Conservation (phyloP, 2,797 vertebrate species). For the Liasis olivaceus region DNA sequence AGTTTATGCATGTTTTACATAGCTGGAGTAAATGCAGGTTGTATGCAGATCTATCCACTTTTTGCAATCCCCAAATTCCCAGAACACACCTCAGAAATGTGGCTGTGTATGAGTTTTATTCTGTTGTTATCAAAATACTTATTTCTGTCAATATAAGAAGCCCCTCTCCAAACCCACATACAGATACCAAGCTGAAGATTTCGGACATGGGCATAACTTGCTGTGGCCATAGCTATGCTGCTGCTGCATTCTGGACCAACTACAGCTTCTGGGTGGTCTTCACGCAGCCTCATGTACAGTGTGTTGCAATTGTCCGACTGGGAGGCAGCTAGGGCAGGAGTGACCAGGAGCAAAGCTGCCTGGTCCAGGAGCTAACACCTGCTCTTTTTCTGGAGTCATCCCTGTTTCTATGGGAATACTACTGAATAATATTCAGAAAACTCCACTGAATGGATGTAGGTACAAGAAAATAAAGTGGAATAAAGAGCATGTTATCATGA, state of each 20-base stretch:
- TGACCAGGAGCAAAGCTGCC: neutral
- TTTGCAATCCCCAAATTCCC: neutral
- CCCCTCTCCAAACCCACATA: neutral
- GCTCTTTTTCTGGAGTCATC: neutral
- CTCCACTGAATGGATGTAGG: neutral
- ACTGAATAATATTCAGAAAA: neutral
- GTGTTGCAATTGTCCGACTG: neutral
- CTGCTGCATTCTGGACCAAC: neutral
- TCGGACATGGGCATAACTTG: neutral
- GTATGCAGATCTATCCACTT: neutral
- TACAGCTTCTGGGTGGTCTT: neutral
- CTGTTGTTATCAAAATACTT: neutral
- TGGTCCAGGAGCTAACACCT: neutral
- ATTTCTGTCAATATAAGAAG: neutral
- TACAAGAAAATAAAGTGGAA: neutral
- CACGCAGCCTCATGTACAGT: neutral
- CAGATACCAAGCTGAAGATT: neutral
- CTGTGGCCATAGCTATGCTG: neutral
- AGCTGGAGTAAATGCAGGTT: neutral
- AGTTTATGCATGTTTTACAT: neutral
- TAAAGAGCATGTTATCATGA: neutral
- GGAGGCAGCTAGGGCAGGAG: neutral
- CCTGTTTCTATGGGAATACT: neutral
- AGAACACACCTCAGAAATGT: neutral
- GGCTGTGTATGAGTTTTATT: neutral